A percentile compares a stretch with the other conserved stretches of the same genome.
Conservation (phyloP, 2,888 invertebrate genomes). For the Ichneumon xanthorius region DNA sequence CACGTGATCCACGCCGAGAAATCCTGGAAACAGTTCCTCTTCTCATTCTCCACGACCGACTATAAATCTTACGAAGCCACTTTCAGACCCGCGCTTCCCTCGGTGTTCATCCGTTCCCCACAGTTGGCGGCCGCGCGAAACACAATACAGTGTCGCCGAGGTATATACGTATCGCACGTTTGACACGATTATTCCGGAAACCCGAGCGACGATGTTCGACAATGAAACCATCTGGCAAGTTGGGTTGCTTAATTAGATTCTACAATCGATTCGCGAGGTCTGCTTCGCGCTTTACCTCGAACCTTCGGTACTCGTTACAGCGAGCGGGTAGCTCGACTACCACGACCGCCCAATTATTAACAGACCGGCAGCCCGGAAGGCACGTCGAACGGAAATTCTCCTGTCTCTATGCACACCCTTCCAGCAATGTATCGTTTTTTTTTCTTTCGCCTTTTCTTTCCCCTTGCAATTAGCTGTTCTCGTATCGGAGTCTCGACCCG, state of each 20-base stretch:
- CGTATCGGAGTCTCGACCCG: constrained; percentile 10
- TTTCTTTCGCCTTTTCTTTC: constrained; percentile 26
- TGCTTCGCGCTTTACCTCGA: constrained; percentile 12
- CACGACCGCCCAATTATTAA: constrained; percentile 49
- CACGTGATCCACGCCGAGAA: constrained; percentile 13
- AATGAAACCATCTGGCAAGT: constrained; percentile 51
- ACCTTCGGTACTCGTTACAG: constrained; percentile 47
- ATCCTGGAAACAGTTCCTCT: constrained; percentile 8
- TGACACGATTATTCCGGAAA: constrained; percentile 48
- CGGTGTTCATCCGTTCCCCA: constrained; percentile 13
- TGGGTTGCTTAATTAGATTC: constrained; percentile 49
- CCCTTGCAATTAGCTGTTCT: constrained; percentile 34
- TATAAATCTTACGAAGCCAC: constrained; percentile 40
- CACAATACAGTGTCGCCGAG: constrained; percentile 16
- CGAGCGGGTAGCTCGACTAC: constrained; percentile 16
- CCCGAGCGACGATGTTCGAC: constrained; percentile 28
- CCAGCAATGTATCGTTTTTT: background rate
- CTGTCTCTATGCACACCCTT: constrained; percentile 19
- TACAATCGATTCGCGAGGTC: constrained; percentile 47
- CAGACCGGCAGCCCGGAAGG: constrained; percentile 40
- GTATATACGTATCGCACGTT: constrained; percentile 12
- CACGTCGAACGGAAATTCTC: constrained; percentile 54
- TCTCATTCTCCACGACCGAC: background rate
- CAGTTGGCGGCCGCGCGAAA: constrained; percentile 4
- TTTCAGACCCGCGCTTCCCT: background rate